Evolutionary conservation across 2,797 vertebrate genomes (phyloP).

Genomic region (Vireo griseus): DNA sequence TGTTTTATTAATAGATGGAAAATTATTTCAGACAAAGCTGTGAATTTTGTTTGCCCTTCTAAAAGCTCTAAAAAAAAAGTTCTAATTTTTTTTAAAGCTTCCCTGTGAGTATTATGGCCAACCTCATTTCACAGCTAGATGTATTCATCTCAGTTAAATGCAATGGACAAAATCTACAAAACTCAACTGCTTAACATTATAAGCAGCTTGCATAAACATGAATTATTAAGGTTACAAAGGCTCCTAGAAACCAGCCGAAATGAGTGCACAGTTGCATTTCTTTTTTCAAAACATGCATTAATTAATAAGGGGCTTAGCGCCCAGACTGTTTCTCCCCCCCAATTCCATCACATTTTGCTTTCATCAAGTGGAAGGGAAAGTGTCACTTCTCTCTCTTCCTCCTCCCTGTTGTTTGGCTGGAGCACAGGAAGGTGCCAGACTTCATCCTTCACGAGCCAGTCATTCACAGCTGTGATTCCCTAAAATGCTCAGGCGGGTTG

Average conservation of each 20-base stretch:
- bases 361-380: not conserved
- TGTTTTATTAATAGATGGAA: not conserved
- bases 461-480: not conserved
- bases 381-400: not conserved
- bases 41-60: constrained; percentile 12
- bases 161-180: constrained; percentile 4
- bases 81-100: not conserved
- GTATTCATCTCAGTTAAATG: constrained; percentile 31
- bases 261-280: constrained; percentile 24
- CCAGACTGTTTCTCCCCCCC: not conserved
- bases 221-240: constrained; percentile 66
- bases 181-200: constrained; percentile 48
- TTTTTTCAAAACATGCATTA: constrained; percentile 58
- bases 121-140: constrained; percentile 12
- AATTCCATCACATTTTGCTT: constrained; percentile 24
- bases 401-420: not conserved
- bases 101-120: not conserved
- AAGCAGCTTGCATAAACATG: constrained; percentile 61
- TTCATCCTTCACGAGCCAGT: not conserved
- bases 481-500: not conserved
- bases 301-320: constrained; percentile 54
- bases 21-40: constrained; percentile 27
- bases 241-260: constrained; percentile 42
- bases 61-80: not conserved
- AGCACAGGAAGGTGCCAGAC: constrained; percentile 24